Evolutionary conservation across 2,888 invertebrate genomes (phyloP).

Genomic region (Phyllotreta cruciferae): DNA sequence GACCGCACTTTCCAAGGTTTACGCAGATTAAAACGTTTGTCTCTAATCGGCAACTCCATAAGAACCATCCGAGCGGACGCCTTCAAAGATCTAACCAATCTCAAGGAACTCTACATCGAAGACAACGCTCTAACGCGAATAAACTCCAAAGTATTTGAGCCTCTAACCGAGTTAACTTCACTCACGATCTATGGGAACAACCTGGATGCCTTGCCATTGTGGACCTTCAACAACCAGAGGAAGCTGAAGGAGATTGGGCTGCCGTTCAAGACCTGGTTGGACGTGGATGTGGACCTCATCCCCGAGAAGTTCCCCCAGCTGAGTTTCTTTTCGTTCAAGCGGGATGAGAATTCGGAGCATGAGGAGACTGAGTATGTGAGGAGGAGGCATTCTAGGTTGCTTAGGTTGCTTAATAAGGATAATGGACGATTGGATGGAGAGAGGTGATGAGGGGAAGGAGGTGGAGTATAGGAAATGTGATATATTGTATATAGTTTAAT

Average conservation of each 20-base stretch:
- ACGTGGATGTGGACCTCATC: conserved; percentile 19
- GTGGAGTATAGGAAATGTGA: too few relatives aligned
- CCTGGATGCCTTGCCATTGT: conserved; percentile 19
- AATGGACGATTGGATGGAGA: too few relatives aligned
- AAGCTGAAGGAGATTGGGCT: conserved; percentile 24
- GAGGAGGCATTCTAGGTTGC: too few relatives aligned
- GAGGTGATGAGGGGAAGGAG: too few relatives aligned
- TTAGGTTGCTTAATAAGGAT: too few relatives aligned
- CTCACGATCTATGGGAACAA: conserved; percentile 27
- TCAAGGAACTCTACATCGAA: conserved; percentile 28
- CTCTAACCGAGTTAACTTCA: conserved; percentile 19
- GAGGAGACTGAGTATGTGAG: too few relatives aligned
- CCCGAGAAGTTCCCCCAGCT: conserved; percentile 24
- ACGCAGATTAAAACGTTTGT: conserved; percentile 12
- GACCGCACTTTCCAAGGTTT: conserved; percentile 24
- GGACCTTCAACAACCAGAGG: conserved; percentile 24
- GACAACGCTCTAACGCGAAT: conserved; percentile 19
- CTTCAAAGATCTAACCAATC: conserved; percentile 15
- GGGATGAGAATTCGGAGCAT: background rate
- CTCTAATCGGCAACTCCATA: conserved; percentile 15
- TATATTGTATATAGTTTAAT: too few relatives aligned
- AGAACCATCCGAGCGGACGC: conserved; percentile 21
- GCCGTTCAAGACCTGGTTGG: conserved; percentile 28
- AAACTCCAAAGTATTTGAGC: conserved; percentile 14
- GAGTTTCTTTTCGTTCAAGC: conserved; percentile 25